Base-by-base conservation (phyloP, 2,888 invertebrate species). In the Onthophagus sagittarius region DNA sequence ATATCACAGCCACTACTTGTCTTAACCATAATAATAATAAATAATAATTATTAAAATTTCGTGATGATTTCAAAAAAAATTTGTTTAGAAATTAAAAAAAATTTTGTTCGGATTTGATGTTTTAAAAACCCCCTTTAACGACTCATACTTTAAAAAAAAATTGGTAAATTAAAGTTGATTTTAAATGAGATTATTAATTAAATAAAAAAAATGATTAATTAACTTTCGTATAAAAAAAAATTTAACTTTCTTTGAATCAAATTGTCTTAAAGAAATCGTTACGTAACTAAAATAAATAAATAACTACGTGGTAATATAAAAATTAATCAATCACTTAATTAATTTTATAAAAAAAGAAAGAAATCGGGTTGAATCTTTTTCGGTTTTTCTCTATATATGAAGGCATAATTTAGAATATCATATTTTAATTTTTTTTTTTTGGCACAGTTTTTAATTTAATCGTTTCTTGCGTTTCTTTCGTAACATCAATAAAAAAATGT, bases 261-360 rank as follows among this genome's bases (percentile, higher is more conserved):
- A 53, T 53, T 53, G 39, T 53, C 39, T 53, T 53, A 53, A 53
- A 53, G 39, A 11, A 53, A 53, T 53, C 7, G 14, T 67, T 67
- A 67, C 67, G 67, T 67, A 67, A 67, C 32, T 31, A 67, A 64
- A n/a, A 67, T 67, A 67, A 67, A 67, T 67, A 67, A 67, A 67
- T 67, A 67, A 67, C 67, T 67, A 67, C 67, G 32, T 67, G 67
- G 67, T 67, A 67, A 67, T 31, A 67, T 9, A 9, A 53, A 53
- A 9, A 53, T 9, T 53, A 53, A 53, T 23, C 23, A 23, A 23
- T 23, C 23, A 23, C 23, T 23, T 23, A 23, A 23, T 23, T 53
- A 53, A 53, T 53, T n/a, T n/a, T 53, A 53, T 4, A 53, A 53
- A 53, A 53, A 53, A 53, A 53, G 39, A 53, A 11, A 53, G 39